Evolutionary conservation across 2,113 vertebrate species (phyloP), one percentile per base, ranked within the genome.

Genomic region (Arizona elegans): DNA sequence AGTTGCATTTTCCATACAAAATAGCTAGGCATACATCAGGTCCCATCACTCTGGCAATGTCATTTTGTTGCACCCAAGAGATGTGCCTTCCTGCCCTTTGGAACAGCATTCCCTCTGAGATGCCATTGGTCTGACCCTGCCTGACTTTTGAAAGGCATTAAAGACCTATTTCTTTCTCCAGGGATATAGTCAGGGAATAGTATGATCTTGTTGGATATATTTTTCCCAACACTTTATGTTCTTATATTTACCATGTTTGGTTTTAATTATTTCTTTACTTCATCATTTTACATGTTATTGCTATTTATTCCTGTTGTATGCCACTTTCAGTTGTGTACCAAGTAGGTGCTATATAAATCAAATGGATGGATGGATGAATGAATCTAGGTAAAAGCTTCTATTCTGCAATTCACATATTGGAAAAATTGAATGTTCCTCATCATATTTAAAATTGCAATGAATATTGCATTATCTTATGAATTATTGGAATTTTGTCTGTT

Each of bases 401-500:
- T 90, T 58, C 29, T 23, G 15, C 47, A 90, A 89, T 52, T 50
- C n/a, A 33, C 33, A 59, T 13, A 89, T 53, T 86, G 23, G 6
- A 90, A 50, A n/a, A 52, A 38, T 58, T 24, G 11, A n/a, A 87
- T 87, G 65, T 90, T 70, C 38, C 47, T 93, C n/a, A 54, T 65
- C 56, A 23, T 90, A 93, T 33, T 54, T 86, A 56, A 52, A 90
- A 23, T 54, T 55, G 59, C 62, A 21, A 38, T 54, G 52, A 89
- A 15, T 55, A 10, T 19, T 89, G 13, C 65, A 81, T 81, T 86
- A 33, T 53, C 29, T 59, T 47, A 29, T 85, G 17, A 50, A 38
- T 90, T 62, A 56, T 54, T 81, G 87, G 54, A 55, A 23, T 50
- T 70, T 92, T 55, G 53, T 92, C 95, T 96, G 94, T 65, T 96